Evolutionary conservation across 92 coral and sea anemone genomes (phyloP).

Genomic region (Chrysogorgia sp.): DNA sequence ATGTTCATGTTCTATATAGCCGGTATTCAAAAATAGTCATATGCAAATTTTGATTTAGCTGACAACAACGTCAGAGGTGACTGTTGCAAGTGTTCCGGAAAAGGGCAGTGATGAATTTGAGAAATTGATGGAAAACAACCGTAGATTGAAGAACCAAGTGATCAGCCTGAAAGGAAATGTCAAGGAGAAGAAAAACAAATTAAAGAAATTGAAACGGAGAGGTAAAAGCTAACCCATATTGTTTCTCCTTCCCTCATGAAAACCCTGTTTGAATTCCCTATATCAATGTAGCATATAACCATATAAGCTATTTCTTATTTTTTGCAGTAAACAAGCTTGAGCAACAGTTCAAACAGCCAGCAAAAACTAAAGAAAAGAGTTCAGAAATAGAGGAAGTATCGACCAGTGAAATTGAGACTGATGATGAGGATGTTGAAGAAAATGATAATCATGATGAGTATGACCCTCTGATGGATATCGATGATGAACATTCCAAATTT

Average conservation of each 20-base stretch:
- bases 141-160: slow-evolving; percentile 12
- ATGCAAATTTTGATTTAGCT: background rate
- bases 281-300: slow-evolving; percentile 3
- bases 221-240: too few species aligned
- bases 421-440: background rate
- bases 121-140: slow-evolving; percentile 15
- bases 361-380: background rate
- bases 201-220: slow-evolving; percentile 7
- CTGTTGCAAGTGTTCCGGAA: background rate
- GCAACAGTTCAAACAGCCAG: background rate
- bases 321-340: slow-evolving; percentile 18
- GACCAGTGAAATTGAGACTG: background rate
- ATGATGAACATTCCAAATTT: background rate
- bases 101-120: background rate
- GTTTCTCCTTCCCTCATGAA: too few species aligned
- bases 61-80: background rate
- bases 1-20: background rate
- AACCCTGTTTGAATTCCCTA: too few species aligned
- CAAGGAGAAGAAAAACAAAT: slow-evolving; percentile 14
- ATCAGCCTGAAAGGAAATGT: slow-evolving; percentile 14
- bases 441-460: background rate
- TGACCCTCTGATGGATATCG: background rate
- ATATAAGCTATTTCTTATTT: background rate
- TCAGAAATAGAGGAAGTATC: background rate
- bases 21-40: background rate